phyloP scores from a whole-genome alignment of 2,888 invertebrate species.

The Cheilosia vulpina region DNA sequence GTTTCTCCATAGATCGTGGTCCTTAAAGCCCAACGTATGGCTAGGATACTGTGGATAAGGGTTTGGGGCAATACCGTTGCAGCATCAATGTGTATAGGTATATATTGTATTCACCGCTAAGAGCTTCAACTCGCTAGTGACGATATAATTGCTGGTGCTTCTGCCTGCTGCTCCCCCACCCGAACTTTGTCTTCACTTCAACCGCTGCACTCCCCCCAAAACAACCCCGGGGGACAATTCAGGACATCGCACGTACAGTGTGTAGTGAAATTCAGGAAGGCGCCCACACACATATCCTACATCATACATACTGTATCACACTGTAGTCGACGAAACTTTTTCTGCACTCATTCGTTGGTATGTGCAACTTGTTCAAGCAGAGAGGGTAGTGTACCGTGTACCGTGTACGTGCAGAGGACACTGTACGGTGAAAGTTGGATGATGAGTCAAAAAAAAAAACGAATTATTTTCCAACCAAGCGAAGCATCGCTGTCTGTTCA shows the following conservation, averaged over 20 bases:
- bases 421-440: slow-evolving; percentile 39
- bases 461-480: slow-evolving; percentile 51
- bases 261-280: slow-evolving; percentile 29
- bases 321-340: slow-evolving; percentile 43
- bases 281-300: background rate
- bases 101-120: slow-evolving; percentile 32
- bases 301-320: slow-evolving; percentile 10
- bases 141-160: slow-evolving; percentile 55
- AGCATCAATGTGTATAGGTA: slow-evolving; percentile 40
- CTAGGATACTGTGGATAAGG: slow-evolving; percentile 11
- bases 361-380: slow-evolving; percentile 34
- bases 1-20: slow-evolving; percentile 4
- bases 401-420: background rate
- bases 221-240: slow-evolving; percentile 31
- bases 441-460: slow-evolving; percentile 42
- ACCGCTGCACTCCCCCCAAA: background rate
- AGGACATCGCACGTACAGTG: slow-evolving; percentile 48
- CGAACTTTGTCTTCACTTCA: slow-evolving; percentile 35
- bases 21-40: slow-evolving; percentile 26
- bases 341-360: slow-evolving; percentile 9
- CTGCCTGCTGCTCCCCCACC: slow-evolving; percentile 25
- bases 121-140: slow-evolving; percentile 42
- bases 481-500: slow-evolving; percentile 17
- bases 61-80: slow-evolving; percentile 41
- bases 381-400: background rate